Percentiles rank a stretch among this genome's conserved stretches.
Conservation (phyloP, 2,797 vertebrate genomes). For the Phrynocephalus forsythii region DNA sequence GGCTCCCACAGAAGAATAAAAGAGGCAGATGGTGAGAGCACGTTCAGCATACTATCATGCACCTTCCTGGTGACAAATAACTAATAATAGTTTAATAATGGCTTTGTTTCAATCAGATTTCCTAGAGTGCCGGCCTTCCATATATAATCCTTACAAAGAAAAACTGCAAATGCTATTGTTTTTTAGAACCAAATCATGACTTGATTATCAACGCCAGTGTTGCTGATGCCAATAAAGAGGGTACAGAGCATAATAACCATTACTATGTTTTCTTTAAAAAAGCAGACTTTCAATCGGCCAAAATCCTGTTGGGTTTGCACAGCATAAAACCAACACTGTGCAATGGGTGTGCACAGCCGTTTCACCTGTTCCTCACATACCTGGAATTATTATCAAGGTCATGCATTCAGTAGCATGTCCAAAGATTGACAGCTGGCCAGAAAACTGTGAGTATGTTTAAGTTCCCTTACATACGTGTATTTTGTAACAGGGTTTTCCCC, state of each 20-base stretch:
- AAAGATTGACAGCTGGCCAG: too few relatives aligned
- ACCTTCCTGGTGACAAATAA: not conserved
- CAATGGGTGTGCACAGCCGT: too few relatives aligned
- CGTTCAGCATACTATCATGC: not conserved
- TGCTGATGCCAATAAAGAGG: not conserved
- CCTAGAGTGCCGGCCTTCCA: not conserved
- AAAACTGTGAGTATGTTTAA: too few relatives aligned
- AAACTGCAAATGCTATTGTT: not conserved
- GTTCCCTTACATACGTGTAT: too few relatives aligned
- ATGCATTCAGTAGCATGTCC: too few relatives aligned
- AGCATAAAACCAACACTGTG: too few relatives aligned
- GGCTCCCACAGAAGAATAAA: not conserved
- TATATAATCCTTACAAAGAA: not conserved
- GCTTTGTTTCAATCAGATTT: not conserved
- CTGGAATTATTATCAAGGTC: too few relatives aligned
- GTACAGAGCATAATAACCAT: constrained; percentile 18
- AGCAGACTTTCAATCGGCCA: too few relatives aligned
- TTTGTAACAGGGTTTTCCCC: too few relatives aligned
- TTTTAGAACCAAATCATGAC: not conserved
- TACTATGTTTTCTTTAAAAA: too few relatives aligned
- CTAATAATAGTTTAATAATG: not conserved
- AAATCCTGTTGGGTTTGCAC: too few relatives aligned
- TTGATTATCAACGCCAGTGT: not conserved
- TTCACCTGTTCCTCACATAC: too few relatives aligned
- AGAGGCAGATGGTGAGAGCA: not conserved